phyloP scores from a whole-genome alignment of 2,888 invertebrate genomes.

The Zelleria hepariella region DNA sequence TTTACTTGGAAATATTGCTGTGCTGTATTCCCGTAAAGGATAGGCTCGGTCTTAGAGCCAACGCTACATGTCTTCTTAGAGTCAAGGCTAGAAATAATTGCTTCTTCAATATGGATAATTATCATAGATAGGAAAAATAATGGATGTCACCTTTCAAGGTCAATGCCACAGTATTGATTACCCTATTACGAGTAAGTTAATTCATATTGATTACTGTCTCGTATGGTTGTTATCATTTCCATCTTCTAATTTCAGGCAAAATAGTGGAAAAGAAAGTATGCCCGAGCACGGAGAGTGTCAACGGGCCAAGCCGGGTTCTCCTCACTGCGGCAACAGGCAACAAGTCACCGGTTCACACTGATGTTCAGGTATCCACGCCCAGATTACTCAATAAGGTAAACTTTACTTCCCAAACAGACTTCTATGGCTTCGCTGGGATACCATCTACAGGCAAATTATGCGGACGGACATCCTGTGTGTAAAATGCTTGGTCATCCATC shows the following conservation, averaged over 20 bases:
- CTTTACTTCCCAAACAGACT: constrained; percentile 15
- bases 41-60: too few relatives aligned
- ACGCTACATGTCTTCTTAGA: too few relatives aligned
- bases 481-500: background rate
- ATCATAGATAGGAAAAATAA: too few relatives aligned
- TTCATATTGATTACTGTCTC: too few relatives aligned
- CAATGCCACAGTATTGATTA: background rate
- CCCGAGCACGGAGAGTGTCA: constrained; percentile 55
- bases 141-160: background rate
- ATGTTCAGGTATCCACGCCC: constrained; percentile 70
- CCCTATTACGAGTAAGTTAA: too few relatives aligned
- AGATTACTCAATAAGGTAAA: constrained; percentile 71
- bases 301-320: constrained; percentile 56
- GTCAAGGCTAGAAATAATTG: too few relatives aligned
- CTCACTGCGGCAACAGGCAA: constrained; percentile 20
- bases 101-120: too few relatives aligned
- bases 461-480: background rate
- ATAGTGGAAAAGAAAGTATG: constrained; percentile 77
- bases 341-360: constrained; percentile 39
- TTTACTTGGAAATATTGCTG: too few relatives aligned
- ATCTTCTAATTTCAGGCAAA: constrained; percentile 61
- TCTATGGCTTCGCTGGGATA: background rate
- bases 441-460: background rate
- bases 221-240: too few relatives aligned
- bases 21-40: too few relatives aligned